Percentiles rank a stretch among this genome's conserved stretches.
phyloP scores from a whole-genome alignment of 1,140 invertebrate species.

The Trichonephila clavata region DNA sequence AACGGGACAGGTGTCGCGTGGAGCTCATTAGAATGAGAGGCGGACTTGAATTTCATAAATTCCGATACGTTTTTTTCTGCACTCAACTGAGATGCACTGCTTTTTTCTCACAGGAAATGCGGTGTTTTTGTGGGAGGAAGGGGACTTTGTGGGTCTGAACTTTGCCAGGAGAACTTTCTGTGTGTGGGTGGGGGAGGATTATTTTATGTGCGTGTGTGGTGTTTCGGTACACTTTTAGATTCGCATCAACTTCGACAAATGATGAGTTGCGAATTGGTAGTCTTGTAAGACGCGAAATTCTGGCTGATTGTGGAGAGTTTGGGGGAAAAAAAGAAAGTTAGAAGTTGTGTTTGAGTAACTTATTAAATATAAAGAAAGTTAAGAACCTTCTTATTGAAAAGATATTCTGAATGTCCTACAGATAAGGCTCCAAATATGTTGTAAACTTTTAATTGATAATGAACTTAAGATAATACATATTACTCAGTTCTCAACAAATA shows the following conservation, averaged over 20 bases:
- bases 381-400: no score
- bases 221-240: not conserved
- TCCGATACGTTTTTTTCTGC: slow-evolving; percentile 24
- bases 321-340: no score
- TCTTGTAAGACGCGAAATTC: not conserved
- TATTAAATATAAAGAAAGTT: no score
- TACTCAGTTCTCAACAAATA: no score
- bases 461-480: no score
- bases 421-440: no score
- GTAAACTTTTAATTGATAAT: no score
- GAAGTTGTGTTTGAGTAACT: no score
- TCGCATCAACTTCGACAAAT: not conserved
- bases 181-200: no score
- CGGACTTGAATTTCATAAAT: slow-evolving; percentile 62
- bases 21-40: slow-evolving; percentile 66
- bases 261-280: not conserved
- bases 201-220: not conserved
- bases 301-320: not conserved
- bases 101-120: slow-evolving; percentile 29
- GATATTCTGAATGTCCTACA: no score
- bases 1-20: slow-evolving; percentile 53
- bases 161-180: not conserved
- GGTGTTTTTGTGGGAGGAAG: not conserved
- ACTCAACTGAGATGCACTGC: slow-evolving; percentile 11
- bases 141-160: not conserved